These are phyloP conservation scores for Bombus confusus DNA, from an alignment of 1,140 invertebrate species.

Conservation along the genomic window DNA sequence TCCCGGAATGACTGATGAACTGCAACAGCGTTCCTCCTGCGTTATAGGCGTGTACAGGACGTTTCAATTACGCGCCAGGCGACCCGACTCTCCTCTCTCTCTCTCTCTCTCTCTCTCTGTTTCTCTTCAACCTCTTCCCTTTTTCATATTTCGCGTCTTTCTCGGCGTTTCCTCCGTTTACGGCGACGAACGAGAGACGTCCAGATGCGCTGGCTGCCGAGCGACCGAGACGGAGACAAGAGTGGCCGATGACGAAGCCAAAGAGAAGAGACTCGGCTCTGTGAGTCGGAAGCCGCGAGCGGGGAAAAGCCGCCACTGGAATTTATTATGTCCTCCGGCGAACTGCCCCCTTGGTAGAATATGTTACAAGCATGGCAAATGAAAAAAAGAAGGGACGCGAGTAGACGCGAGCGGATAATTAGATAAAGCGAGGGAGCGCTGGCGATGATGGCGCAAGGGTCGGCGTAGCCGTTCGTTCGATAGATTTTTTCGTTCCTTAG, in stretches of 20 bases:
- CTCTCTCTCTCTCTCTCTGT: not conserved
- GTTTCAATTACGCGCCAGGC: constrained; percentile 76
- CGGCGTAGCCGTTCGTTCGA: not conserved
- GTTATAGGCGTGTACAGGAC: constrained; percentile 75
- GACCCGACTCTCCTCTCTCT: constrained; percentile 24
- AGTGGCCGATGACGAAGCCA: constrained; percentile 38
- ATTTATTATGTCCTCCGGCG: constrained; percentile 68
- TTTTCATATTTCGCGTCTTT: constrained; percentile 29
- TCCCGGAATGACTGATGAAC: constrained; percentile 79
- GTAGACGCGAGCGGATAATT: constrained; percentile 55
- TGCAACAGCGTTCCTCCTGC: constrained; percentile 75
- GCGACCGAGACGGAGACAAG: constrained; percentile 42
- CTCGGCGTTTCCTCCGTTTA: constrained; percentile 43
- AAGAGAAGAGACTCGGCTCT: not conserved
- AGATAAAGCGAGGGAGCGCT: constrained; percentile 48
- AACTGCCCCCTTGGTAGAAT: constrained; percentile 63
- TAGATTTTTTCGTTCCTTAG: not conserved
- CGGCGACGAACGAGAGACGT: constrained; percentile 20
- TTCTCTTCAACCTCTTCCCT: not conserved
- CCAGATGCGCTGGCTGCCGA: not conserved
- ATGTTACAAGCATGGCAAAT: constrained; percentile 59
- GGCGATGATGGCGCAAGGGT: too few relatives aligned
- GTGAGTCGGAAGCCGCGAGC: not conserved
- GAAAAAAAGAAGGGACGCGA: constrained; percentile 45
- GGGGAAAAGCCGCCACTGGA: constrained; percentile 38